Evolutionary conservation across 1,140 invertebrate species (phyloP).

Genomic region (Zaprionus vittiger): DNA sequence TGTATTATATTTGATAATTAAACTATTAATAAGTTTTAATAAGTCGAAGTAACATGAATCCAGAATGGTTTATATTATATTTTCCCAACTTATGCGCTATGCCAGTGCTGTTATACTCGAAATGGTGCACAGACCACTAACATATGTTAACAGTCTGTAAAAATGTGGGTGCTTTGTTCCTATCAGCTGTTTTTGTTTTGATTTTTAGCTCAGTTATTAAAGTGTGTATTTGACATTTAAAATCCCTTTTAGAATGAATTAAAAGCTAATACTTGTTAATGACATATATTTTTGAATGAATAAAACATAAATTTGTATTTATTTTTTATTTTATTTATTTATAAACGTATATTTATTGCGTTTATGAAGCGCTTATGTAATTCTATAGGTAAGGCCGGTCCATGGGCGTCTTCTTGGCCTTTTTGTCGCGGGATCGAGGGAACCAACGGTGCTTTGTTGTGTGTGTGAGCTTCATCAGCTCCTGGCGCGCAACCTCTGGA

Average conservation of each 20-base stretch:
- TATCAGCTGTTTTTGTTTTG: constrained; percentile 44
- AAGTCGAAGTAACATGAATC: not conserved
- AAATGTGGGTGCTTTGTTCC: not conserved
- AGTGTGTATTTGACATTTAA: not conserved
- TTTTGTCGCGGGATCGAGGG: constrained; percentile 88
- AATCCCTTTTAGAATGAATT: not conserved
- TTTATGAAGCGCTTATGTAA: constrained; percentile 55
- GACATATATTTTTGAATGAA: not conserved
- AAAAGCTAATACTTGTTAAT: not conserved
- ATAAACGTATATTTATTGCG: constrained; percentile 31
- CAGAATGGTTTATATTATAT: not conserved
- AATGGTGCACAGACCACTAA: constrained; percentile 13
- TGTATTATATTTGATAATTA: not conserved
- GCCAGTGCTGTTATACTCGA: constrained; percentile 17
- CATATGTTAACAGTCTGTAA: no score
- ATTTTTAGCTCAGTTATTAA: not conserved
- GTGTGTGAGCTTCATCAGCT: constrained; percentile 90
- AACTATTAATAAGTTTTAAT: not conserved
- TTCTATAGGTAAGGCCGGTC: constrained; percentile 90
- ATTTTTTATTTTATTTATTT: no score
- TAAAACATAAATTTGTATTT: constrained; percentile 8
- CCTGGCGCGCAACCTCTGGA: constrained; percentile 87
- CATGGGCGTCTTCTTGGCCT: constrained; percentile 88
- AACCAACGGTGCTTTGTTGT: constrained; percentile 94
- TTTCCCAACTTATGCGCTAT: not conserved